Base-by-base conservation (phyloP, 2,888 invertebrate genomes). In the Megalurothrips usitatus region DNA sequence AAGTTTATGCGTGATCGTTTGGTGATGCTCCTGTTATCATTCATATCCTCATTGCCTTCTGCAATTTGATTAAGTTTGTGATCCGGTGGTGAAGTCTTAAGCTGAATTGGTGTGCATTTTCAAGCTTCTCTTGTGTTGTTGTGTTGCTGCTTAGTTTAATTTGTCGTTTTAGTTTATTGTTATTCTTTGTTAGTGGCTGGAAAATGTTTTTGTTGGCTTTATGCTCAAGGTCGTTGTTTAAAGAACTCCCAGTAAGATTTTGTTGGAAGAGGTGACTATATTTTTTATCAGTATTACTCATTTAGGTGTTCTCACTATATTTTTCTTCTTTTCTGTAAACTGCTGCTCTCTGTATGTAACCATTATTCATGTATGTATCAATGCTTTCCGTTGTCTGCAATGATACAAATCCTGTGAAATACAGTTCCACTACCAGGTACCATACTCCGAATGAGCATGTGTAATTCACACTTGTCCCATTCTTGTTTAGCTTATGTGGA, bases 201-300 rank as follows among this genome's bases (percentile, higher is more conserved):
- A 26, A 26, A 75, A 26, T 75, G 1, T 75, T 1, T 26, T 26
- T 75, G 26, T 75, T 75, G 3, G 68, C 68, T 75, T 8, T 26
- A 75, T 26, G 9, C 26, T 26, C 23, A 26, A 58, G 14, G 58
- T 26, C 10, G 12, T 26, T 75, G 68, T 26, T 26, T 26, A 10
- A 26, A 75, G 17, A 6, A 14, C 58, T 58, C 58, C n/a, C 9
- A 26, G 26, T 26, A 26, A 75, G 68, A 12, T 26, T 8, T 26
- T 26, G 23, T 26, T 11, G 26, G 10, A 23, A 26, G 26, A 75
- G 23, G 9, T 75, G 12, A 26, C 23, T 9, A 26, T 75, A 12
- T 75, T 75, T 75, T 26, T 23, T 12, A 75, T 75, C 68, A 75
- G 68, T 75, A 75, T 75, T 75, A 75, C 58, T 75, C 23, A 75